Evolutionary conservation across 2,888 invertebrate species (phyloP).

Genomic region (Dorcus parallelipipedus): DNA sequence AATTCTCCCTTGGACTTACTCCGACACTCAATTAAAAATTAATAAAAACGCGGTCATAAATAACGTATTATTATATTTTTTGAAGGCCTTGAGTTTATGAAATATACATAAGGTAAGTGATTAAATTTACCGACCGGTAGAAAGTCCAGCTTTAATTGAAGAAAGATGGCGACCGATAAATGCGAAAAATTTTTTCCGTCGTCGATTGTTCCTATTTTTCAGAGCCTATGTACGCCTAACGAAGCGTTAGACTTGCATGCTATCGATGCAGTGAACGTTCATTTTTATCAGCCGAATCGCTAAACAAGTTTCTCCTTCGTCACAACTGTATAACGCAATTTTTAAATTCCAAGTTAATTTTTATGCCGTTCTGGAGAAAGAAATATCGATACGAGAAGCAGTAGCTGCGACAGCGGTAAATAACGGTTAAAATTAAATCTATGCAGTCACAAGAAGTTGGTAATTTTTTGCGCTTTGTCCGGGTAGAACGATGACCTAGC

Average conservation of each 20-base stretch:
- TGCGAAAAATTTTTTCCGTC: background rate
- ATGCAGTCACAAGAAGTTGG: slow-evolving; percentile 10
- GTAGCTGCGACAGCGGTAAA: background rate
- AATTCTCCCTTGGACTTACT: too few species aligned
- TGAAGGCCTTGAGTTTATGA: too few species aligned
- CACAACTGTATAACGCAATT: slow-evolving; percentile 13
- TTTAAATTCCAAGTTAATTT: slow-evolving; percentile 12
- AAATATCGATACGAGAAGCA: slow-evolving; percentile 1
- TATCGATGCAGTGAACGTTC: background rate
- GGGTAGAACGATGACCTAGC: slow-evolving; percentile 27
- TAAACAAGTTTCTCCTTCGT: slow-evolving; percentile 7
- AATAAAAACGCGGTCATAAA: too few species aligned
- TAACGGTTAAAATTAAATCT: slow-evolving; percentile 9
- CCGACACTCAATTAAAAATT: too few species aligned
- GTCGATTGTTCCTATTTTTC: background rate
- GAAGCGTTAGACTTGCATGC: slow-evolving; percentile 1
- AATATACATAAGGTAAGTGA: too few species aligned
- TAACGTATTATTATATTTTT: too few species aligned
- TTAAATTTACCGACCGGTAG: too few species aligned
- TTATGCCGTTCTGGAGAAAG: slow-evolving; percentile 2
- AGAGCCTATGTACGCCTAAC: background rate
- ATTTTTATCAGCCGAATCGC: slow-evolving; percentile 4
- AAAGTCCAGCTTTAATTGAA: too few species aligned
- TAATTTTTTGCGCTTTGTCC: slow-evolving; percentile 5
- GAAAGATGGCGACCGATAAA: too few species aligned